These are phyloP conservation scores for Cepaea nemoralis DNA, from an alignment of 1,140 invertebrate genomes.

Conservation along the genomic window DNA sequence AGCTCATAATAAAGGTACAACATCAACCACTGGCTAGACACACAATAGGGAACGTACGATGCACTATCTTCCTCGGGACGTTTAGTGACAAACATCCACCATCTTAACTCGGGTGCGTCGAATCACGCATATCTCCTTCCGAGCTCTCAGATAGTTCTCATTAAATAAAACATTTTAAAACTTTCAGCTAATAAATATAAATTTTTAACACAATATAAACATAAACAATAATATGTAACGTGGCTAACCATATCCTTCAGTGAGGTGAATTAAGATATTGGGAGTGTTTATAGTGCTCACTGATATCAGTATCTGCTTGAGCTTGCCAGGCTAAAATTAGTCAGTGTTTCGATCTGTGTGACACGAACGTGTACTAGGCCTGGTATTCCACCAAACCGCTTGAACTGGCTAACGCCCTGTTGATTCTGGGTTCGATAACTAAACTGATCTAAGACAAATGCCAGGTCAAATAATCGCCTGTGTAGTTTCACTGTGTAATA, in stretches of 20 bases:
- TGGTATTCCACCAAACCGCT: not conserved
- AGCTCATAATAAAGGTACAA: too few relatives aligned
- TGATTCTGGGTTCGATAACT: not conserved
- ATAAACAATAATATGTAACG: too few relatives aligned
- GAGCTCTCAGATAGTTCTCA: not conserved
- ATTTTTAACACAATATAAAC: too few relatives aligned
- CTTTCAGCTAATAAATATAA: too few relatives aligned
- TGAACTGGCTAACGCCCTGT: conserved; percentile 1
- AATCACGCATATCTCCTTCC: not conserved
- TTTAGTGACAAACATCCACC: not conserved
- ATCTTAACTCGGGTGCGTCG: conserved; percentile 1
- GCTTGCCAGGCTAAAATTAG: not conserved
- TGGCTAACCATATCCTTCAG: not conserved
- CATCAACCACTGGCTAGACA: too few relatives aligned
- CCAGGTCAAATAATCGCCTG: not conserved
- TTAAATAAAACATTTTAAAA: not conserved
- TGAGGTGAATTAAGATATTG: not conserved
- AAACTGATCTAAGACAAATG: not conserved
- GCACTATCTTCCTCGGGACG: not conserved
- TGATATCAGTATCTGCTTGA: not conserved
- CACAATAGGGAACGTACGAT: not conserved
- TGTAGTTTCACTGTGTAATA: too few relatives aligned
- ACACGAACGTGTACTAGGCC: not conserved
- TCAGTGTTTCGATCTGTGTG: conserved; percentile 10
- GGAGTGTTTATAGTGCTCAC: not conserved